Percentiles rank a stretch among this genome's conserved stretches.
Evolutionary conservation across 2,113 vertebrate species (phyloP).

Genomic region (Pelodiscus sinensis): DNA sequence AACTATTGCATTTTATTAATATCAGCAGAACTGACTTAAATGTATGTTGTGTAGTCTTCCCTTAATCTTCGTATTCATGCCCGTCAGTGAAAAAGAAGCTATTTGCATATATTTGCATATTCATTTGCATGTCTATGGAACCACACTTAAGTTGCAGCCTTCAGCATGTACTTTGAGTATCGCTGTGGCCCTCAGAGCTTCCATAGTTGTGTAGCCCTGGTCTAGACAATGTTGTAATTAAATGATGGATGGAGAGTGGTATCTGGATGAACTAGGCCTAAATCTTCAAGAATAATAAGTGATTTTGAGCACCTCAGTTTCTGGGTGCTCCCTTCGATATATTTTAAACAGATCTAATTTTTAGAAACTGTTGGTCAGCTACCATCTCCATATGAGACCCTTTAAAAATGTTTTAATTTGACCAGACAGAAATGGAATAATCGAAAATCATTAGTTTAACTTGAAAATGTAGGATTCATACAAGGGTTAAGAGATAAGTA

Average conservation of each 20-base stretch:
- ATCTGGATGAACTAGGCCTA: neutral
- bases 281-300: constrained; percentile 14
- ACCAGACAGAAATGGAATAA: neutral
- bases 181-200: too few species aligned
- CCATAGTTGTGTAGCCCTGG: neutral
- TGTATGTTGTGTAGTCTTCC: too few species aligned
- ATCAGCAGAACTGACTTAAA: too few species aligned
- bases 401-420: neutral
- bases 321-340: neutral
- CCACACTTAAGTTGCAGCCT: too few species aligned
- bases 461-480: neutral
- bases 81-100: too few species aligned
- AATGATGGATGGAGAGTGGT: constrained; percentile 25
- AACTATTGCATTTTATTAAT: too few species aligned
- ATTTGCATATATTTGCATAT: too few species aligned
- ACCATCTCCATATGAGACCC: neutral
- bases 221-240: constrained; percentile 26
- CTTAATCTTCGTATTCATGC: too few species aligned
- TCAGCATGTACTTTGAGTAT: too few species aligned
- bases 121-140: too few species aligned
- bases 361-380: neutral
- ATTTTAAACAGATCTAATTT: neutral
- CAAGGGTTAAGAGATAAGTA: neutral
- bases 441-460: neutral
- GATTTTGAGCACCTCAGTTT: constrained; percentile 26